phyloP scores from a whole-genome alignment of 1,140 invertebrate genomes.

The Cyphomyrmex costatus region DNA sequence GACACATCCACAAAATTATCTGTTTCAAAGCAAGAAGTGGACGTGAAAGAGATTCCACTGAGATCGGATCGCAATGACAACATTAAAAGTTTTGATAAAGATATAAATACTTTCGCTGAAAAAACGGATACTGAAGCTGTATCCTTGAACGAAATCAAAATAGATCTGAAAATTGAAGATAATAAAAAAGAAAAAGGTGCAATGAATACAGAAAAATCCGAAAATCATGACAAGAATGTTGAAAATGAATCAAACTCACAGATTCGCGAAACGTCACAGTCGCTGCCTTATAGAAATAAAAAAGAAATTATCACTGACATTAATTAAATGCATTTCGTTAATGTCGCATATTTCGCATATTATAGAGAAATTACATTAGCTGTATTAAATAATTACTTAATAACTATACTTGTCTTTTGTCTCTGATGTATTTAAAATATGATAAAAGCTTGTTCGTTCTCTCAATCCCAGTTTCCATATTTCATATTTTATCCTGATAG shows the following conservation, averaged over 20 bases:
- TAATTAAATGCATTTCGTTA: constrained; percentile 30
- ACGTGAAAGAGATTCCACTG: constrained; percentile 25
- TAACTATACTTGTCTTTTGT: constrained; percentile 51
- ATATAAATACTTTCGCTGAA: neutral
- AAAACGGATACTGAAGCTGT: constrained; percentile 2
- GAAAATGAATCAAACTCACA: neutral
- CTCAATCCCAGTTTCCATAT: constrained; percentile 3
- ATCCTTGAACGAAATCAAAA: neutral
- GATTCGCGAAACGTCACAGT: constrained; percentile 64
- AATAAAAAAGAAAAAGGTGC: neutral
- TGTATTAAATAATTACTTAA: constrained; percentile 11
- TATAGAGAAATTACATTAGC: neutral
- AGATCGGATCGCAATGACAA: constrained; percentile 38
- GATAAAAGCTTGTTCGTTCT: constrained; percentile 29
- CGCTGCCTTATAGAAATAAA: constrained; percentile 13
- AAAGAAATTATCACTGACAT: constrained; percentile 64
- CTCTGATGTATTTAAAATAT: constrained; percentile 36
- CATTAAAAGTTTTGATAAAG: neutral
- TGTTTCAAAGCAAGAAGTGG: neutral
- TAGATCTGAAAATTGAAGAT: neutral
- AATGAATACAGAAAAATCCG: neutral
- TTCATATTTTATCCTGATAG: constrained; percentile 60
- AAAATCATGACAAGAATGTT: neutral
- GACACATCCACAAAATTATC: constrained; percentile 49
- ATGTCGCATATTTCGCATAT: neutral